Evolutionary conservation across 2,113 vertebrate species (phyloP).

Genomic region (Todiramphus saurophagus): DNA sequence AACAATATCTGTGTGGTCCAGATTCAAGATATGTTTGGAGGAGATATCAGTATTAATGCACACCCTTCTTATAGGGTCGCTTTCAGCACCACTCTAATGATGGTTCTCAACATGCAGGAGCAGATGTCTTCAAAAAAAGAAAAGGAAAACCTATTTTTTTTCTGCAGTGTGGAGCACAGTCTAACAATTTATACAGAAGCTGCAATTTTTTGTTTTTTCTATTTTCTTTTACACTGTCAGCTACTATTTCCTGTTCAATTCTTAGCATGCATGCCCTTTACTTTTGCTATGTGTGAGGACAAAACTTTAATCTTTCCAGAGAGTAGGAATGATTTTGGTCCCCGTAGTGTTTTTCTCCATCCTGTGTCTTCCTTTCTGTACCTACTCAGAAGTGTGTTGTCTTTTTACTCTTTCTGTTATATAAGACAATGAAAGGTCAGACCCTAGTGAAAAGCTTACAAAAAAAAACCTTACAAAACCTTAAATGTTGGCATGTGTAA

Average conservation of each 20-base stretch:
- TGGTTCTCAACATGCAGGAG: neutral
- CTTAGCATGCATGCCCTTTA: neutral
- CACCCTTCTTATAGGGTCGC: neutral
- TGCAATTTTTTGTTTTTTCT: neutral
- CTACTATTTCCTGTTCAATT: neutral
- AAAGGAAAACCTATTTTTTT: neutral
- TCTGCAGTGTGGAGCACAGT: neutral
- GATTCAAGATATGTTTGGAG: neutral
- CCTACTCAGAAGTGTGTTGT: neutral
- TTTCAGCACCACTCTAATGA: neutral
- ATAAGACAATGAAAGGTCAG: neutral
- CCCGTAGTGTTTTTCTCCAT: neutral
- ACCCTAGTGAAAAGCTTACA: neutral
- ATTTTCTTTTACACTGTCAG: neutral
- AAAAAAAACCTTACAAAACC: neutral
- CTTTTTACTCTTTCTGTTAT: neutral
- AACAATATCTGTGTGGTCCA: neutral
- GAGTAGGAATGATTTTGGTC: neutral
- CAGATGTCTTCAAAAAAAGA: neutral
- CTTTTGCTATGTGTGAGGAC: neutral
- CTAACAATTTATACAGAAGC: neutral
- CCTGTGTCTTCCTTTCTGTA: neutral
- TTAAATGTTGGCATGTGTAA: neutral
- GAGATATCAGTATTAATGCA: neutral
- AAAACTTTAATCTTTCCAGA: neutral